Evolutionary conservation across 2,888 invertebrate genomes (phyloP).

Genomic region (Pharmacophagus antenor): DNA sequence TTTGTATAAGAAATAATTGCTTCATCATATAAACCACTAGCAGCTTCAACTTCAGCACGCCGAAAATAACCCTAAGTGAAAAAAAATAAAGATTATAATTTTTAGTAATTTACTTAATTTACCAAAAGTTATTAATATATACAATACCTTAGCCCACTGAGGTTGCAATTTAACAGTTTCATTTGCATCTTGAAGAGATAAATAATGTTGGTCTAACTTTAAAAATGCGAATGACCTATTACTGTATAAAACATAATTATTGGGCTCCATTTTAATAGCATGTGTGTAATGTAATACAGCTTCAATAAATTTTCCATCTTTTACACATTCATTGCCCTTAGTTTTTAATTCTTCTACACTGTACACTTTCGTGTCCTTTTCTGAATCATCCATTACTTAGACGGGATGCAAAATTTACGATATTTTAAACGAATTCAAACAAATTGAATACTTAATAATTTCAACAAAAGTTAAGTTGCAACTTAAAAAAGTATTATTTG

Average conservation of each 20-base stretch:
- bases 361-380: constrained; percentile 48
- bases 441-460: no score
- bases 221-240: constrained; percentile 91
- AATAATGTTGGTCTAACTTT: constrained; percentile 87
- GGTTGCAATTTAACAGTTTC: constrained; percentile 87
- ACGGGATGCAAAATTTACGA: not conserved
- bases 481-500: not conserved
- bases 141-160: constrained; percentile 87
- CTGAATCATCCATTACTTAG: constrained; percentile 57
- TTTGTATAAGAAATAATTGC: constrained; percentile 85
- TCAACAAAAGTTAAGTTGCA: not conserved
- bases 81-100: constrained; percentile 7
- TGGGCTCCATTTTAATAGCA: constrained; percentile 87
- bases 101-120: not conserved
- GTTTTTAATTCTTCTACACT: constrained; percentile 83
- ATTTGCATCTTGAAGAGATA: constrained; percentile 89
- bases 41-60: constrained; percentile 86
- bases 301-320: constrained; percentile 86
- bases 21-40: constrained; percentile 84
- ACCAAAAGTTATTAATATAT: constrained; percentile 3
- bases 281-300: constrained; percentile 90
- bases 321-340: constrained; percentile 88
- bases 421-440: not conserved
- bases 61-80: constrained; percentile 84
- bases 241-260: constrained; percentile 86